A percentile compares a stretch with the other conserved stretches of the same genome.
phyloP scores from a whole-genome alignment of 2,797 vertebrate species.

The Cephalopachus bancanus region DNA sequence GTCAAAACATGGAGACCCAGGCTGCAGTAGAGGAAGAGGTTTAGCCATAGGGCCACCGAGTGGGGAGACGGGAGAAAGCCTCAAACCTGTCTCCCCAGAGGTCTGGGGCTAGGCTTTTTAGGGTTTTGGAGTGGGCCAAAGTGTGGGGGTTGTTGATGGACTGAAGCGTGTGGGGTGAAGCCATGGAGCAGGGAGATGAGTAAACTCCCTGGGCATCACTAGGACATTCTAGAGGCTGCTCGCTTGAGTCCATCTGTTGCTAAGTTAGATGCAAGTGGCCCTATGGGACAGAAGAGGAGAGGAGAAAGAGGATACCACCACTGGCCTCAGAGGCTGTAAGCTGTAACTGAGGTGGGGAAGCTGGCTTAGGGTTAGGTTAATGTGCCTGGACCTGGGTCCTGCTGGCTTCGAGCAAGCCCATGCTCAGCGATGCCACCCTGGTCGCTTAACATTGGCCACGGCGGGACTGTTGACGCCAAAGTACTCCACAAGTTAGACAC shows the following conservation, averaged over 20 bases:
- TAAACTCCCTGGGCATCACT: background rate
- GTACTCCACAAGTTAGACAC: background rate
- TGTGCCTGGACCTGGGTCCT: background rate
- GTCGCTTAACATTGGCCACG: background rate
- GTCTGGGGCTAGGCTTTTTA: no score
- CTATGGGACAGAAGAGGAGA: background rate
- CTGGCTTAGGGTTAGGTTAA: background rate
- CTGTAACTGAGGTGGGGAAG: background rate
- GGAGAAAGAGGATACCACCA: background rate
- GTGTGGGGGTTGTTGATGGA: no score
- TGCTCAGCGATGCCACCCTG: background rate
- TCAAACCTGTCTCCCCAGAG: no score
- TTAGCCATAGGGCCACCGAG: no score
- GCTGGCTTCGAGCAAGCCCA: background rate
- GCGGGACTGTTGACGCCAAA: background rate
- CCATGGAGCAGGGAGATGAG: no score
- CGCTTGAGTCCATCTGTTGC: background rate
- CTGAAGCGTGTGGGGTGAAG: no score
- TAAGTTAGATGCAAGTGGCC: background rate
- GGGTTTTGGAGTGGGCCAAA: no score
- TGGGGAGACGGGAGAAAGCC: no score
- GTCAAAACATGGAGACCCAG: no score
- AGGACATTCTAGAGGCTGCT: background rate
- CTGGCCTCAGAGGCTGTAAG: rapidly evolving
- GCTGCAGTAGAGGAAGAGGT: no score